These are phyloP conservation scores for Myanophis thanlyinensis DNA, from an alignment of 2,113 vertebrate genomes.

Conservation along the genomic window DNA sequence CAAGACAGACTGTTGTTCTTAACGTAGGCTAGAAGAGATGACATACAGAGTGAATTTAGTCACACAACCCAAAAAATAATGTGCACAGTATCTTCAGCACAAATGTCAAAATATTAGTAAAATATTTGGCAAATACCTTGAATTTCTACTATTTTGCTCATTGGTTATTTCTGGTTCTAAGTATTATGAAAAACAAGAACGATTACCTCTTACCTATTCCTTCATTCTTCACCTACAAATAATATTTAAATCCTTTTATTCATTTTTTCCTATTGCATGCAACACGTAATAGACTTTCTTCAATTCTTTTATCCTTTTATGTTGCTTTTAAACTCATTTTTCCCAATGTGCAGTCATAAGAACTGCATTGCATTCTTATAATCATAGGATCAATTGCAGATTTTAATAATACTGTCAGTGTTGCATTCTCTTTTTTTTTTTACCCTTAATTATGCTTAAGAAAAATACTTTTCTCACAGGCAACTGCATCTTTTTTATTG, in stretches of 20 bases:
- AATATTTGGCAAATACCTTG: background rate
- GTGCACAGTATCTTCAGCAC: background rate
- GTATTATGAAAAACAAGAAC: background rate
- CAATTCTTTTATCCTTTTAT: background rate
- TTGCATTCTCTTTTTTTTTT: background rate
- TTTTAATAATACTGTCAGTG: background rate
- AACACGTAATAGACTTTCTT: background rate
- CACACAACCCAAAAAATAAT: background rate
- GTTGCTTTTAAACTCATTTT: background rate
- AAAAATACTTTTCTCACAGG: background rate
- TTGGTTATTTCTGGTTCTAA: background rate
- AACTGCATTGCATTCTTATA: background rate
- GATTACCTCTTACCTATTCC: background rate
- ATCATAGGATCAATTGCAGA: background rate
- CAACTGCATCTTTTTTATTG: background rate
- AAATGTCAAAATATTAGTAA: background rate
- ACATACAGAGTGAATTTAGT: background rate
- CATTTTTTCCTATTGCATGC: background rate
- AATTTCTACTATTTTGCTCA: background rate
- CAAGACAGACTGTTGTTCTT: background rate
- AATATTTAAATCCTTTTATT: background rate
- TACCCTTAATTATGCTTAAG: background rate
- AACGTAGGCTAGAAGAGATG: background rate
- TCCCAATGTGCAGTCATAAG: background rate
- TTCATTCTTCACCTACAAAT: background rate